Base-by-base conservation (phyloP, 2,797 vertebrate species). In the Calcarius lapponicus region DNA sequence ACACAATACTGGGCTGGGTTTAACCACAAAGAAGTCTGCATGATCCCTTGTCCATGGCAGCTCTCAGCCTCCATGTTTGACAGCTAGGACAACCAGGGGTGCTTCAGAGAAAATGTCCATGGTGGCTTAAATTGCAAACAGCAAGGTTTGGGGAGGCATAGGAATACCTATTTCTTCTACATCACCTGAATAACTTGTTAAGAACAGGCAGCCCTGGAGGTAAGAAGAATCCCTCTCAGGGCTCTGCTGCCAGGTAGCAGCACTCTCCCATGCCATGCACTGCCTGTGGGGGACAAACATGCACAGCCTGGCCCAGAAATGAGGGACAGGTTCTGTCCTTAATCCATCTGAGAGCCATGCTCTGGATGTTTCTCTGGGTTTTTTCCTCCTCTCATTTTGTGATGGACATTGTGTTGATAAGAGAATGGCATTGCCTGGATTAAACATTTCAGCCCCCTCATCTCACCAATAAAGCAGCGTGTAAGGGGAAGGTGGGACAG, bases 211-310 rank as follows among this genome's bases (percentile, higher is more conserved):
- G 17, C 36, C n/a, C 36, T 72, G 28, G 18, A 56, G 17, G 21
- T 47, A 16, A 71, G 61, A 57, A 57, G 73, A 53, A 57, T 57
- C 12, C 9, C 9, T 78, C 20, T 50, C 7, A 50, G 24, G 34
- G 13, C 11, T 67, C 42, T 74, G 53, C 26, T 66, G 48, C 45
- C 42, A 26, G 11, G 5, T 16, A 18, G 40, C 42, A 84, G 51
- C 32, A 58, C n/a, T 5, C 3, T 51, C 25, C n/a, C 18, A 18
- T 7, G 7, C 25, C 2, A 0, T 2, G 4, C 17, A 5, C 8
- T 29, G 45, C 17, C 34, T 36, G 1, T 3, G 22, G 13, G 53
- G 36, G 17, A 56, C 62, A 43, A 51, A 20, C 2, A 6, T 0
- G 3, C 17, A 28, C 50, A 64, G 54, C 7, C 12, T 9, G n/a